These are phyloP conservation scores for Torymus aiolomorphi DNA, from an alignment of 2,888 invertebrate species.

Conservation along the genomic window DNA sequence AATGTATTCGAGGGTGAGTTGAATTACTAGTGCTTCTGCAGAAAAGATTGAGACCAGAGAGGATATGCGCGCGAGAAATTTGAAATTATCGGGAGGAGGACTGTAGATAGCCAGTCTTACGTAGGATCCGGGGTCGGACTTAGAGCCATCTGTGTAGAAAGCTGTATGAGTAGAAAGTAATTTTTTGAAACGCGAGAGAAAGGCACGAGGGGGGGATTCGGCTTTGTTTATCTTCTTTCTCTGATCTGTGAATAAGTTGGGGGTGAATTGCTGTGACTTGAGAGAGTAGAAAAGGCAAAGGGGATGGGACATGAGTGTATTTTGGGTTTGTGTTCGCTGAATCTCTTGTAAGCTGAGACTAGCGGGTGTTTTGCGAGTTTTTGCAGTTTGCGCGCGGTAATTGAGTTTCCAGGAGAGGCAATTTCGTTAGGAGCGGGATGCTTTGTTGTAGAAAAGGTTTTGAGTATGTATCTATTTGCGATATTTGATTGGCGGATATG, in stretches of 20 bases:
- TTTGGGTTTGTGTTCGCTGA: no score
- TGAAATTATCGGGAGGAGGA: not conserved
- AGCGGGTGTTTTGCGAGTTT: no score
- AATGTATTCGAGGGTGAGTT: constrained; percentile 10
- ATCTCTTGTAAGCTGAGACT: no score
- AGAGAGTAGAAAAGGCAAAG: no score
- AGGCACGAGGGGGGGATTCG: not conserved
- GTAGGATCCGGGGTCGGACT: not conserved
- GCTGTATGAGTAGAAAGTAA: no score
- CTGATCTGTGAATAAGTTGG: not conserved
- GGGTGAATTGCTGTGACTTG: no score
- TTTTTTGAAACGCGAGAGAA: not conserved
- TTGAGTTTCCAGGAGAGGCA: no score
- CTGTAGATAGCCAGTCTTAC: not conserved
- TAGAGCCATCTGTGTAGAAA: constrained; percentile 30
- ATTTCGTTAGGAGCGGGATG: no score
- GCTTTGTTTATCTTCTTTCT: not conserved
- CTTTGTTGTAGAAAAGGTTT: no score
- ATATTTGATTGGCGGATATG: not conserved
- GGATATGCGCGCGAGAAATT: not conserved
- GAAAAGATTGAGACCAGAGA: constrained; percentile 21
- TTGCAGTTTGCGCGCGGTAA: no score
- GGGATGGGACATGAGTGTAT: no score
- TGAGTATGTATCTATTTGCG: no score
- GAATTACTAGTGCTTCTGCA: constrained; percentile 37